Evolutionary conservation across 2,797 vertebrate genomes (phyloP), one percentile per base, ranked within the genome.

Genomic region (Orientallactaga sibirica): DNA sequence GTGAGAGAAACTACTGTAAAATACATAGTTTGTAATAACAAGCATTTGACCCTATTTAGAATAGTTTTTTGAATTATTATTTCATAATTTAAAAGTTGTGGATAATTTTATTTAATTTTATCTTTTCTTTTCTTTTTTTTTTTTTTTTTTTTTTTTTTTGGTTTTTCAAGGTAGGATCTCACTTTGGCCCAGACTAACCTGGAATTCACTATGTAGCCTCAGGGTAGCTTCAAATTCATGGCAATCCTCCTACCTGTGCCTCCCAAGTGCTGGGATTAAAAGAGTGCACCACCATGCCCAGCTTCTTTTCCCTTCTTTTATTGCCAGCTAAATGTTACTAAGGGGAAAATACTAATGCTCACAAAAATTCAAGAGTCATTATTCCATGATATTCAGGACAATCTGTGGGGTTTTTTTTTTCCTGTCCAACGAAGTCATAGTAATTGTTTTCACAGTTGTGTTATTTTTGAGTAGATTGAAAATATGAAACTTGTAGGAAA

Each of bases 401-500:
- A 96, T 19, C 20, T 61, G 22, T 79, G 85, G 11, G 4, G 0
- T 25, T 75, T 20, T 48, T 77, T 90, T 89, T 58, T 11, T 62
- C 55, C 55, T 55, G 55, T 55, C 55, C 75, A 88, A 96, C 92
- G 84, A 88, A 62, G 20, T 8, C 27, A 95, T 82, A 88, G 68
- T 95, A 92, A 94, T 95, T 95, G 70, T 25, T 95, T 95, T 93
- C 87, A 93, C 10, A 73, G 70, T 77, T 96, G 33, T 33, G 95
- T 15, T 87, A 90, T 94, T 96, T 96, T 90, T 90, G 33, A 68
- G 73, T 94, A 96, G n/a, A 89, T 15, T 94, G 81, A 93, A 97
- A 97, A 95, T 84, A 88, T 0, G 4, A 97, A 75, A 96, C 1
- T 29, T 77, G 33, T 81, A 41, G 83, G 91, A 87, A 95, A 97